Evolutionary conservation across 2,797 vertebrate species (phyloP).

Genomic region (Rhinoraja longicauda): DNA sequence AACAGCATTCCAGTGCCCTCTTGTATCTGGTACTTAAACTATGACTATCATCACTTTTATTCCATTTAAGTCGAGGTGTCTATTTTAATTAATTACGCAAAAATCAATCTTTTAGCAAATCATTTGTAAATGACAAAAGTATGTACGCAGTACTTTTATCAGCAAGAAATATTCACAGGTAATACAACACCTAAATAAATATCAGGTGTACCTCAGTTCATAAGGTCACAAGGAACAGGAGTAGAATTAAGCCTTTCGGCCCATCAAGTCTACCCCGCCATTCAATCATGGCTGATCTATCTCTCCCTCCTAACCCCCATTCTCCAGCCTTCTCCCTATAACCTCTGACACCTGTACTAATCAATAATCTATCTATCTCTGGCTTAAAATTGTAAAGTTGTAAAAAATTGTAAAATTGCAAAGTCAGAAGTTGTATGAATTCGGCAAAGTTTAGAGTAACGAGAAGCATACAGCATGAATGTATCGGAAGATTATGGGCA

Average conservation of each 20-base stretch:
- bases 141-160: neutral
- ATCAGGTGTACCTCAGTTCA: too few relatives aligned
- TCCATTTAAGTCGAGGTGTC: neutral
- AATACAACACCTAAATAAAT: neutral
- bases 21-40: constrained; percentile 48
- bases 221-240: too few relatives aligned
- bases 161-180: neutral
- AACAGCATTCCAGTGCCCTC: constrained; percentile 26
- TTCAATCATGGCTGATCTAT: too few relatives aligned
- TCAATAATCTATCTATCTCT: too few relatives aligned
- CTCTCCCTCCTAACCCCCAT: too few relatives aligned
- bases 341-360: too few relatives aligned
- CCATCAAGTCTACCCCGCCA: too few relatives aligned
- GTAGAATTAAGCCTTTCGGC: too few relatives aligned
- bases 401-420: too few relatives aligned
- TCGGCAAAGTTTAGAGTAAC: neutral
- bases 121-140: neutral
- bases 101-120: neutral
- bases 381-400: too few relatives aligned
- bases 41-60: constrained; percentile 48
- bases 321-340: too few relatives aligned
- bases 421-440: neutral
- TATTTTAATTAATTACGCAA: constrained; percentile 20
- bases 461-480: neutral
- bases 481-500: neutral